Percentiles rank a stretch among this genome's conserved stretches.
Conservation (phyloP, 2,113 vertebrate species). For the Bucco capensis region DNA sequence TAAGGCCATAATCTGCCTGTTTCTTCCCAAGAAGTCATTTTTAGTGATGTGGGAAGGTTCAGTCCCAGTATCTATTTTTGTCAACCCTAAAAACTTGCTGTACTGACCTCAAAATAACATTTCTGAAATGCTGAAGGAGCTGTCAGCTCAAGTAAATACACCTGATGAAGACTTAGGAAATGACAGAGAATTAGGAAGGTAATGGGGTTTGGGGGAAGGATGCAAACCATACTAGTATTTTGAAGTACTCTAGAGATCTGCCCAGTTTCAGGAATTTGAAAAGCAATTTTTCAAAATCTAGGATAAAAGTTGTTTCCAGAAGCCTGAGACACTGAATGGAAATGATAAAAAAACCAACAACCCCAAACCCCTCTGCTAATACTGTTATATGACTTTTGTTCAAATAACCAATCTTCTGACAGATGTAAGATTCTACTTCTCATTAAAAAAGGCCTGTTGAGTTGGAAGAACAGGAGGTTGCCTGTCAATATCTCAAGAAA, state of each 20-base stretch:
- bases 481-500: not conserved
- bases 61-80: not conserved
- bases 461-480: not conserved
- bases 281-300: not conserved
- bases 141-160: not conserved
- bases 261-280: not conserved
- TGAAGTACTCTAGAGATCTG: not conserved
- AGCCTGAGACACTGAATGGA: not conserved
- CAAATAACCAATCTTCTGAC: not conserved
- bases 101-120: not conserved
- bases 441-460: not conserved
- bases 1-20: not conserved
- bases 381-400: fast-evolving
- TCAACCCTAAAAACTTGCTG: not conserved
- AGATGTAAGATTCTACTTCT: not conserved
- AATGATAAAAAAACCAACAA: not conserved
- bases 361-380: not conserved
- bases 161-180: not conserved
- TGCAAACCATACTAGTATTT: not conserved
- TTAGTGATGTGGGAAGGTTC: not conserved
- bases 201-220: too few species aligned
- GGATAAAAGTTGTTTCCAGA: not conserved
- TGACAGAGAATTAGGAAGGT: not conserved
- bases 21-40: not conserved
- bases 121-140: not conserved